phyloP scores from a whole-genome alignment of 2,797 vertebrate species.

The Eurystomus glaucurus region DNA sequence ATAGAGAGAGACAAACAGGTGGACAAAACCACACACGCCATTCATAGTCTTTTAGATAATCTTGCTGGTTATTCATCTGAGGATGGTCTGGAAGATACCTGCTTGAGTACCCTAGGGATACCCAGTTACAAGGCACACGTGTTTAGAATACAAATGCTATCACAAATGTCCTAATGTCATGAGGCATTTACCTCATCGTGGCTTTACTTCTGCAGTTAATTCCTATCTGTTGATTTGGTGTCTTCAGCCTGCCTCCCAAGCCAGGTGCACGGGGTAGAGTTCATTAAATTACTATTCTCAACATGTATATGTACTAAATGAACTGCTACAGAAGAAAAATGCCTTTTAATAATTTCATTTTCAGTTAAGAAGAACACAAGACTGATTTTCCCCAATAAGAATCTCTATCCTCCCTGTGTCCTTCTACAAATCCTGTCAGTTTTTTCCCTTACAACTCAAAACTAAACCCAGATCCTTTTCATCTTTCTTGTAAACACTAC shows the following conservation, averaged over 20 bases:
- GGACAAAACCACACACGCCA: background rate
- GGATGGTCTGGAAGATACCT: background rate
- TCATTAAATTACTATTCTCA: background rate
- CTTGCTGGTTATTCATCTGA: background rate
- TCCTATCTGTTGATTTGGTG: background rate
- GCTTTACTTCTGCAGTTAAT: background rate
- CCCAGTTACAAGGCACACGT: background rate
- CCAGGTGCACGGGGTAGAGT: background rate
- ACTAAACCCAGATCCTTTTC: background rate
- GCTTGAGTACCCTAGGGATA: background rate
- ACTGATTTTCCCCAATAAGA: background rate
- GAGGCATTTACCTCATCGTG: background rate
- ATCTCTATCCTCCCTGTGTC: background rate
- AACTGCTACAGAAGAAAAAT: background rate
- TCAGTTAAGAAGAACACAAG: background rate
- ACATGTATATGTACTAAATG: background rate
- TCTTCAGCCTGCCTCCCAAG: background rate
- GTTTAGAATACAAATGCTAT: background rate
- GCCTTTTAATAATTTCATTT: background rate
- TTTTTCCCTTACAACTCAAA: background rate
- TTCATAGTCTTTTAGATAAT: background rate
- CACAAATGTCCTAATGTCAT: background rate
- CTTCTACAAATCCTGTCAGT: background rate
- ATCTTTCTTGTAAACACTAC: background rate
- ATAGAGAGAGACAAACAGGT: background rate